Conservation (phyloP, 2,797 vertebrate genomes). For the Gadopsis marmoratus region DNA sequence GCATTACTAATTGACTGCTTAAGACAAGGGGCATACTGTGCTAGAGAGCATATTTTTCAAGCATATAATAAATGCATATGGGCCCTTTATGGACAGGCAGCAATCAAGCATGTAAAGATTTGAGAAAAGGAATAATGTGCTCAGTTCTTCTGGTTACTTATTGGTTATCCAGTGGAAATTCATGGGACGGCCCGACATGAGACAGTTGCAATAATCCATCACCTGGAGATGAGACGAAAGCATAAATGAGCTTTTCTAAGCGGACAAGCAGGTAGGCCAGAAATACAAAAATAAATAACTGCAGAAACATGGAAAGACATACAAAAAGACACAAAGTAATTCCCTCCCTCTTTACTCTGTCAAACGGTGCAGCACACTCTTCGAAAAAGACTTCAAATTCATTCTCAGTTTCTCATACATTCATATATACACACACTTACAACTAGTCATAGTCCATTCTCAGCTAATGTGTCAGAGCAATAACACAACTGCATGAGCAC, state of each 20-base stretch:
- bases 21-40: not conserved
- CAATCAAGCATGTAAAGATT: too few relatives aligned
- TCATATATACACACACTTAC: slow-evolving; percentile 40
- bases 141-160: not conserved
- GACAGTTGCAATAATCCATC: not conserved
- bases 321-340: not conserved
- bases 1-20: not conserved
- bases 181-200: not conserved
- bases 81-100: too few relatives aligned
- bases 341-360: not conserved
- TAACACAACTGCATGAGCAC: slow-evolving; percentile 74
- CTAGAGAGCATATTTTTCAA: not conserved
- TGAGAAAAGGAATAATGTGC: not conserved
- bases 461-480: slow-evolving; percentile 74
- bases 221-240: not conserved
- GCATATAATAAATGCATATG: not conserved
- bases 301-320: not conserved
- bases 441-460: slow-evolving; percentile 61
- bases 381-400: not conserved
- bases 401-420: slow-evolving; percentile 28
- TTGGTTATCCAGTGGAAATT: not conserved
- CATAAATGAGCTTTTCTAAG: not conserved
- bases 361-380: not conserved
- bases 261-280: not conserved
- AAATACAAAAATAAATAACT: not conserved